Base-by-base conservation (phyloP, 2,888 invertebrate species). In the Blastobasis adustella region DNA sequence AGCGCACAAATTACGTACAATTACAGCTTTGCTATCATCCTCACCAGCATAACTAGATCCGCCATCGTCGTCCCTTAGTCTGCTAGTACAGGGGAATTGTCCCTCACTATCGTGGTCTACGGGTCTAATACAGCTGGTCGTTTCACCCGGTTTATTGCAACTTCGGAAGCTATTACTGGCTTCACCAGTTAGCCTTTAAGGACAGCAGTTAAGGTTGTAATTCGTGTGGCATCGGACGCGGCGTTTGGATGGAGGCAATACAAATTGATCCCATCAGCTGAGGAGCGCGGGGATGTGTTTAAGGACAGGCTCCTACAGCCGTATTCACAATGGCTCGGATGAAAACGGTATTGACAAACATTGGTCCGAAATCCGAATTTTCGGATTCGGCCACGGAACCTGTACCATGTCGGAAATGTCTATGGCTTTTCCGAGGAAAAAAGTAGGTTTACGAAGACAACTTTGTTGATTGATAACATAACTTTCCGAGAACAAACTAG, bases 261-360 rank as follows among this genome's bases (percentile, higher is more conserved):
- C 83, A 84, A 82, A 85, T 84, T 81, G 76, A 73, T 73, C 72
- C 70, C 75, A 76, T 76, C 76, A 72, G 62, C 59, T 61, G 55
- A 59, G 61, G 63, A 63, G 66, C 64, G 66, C 64, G 65, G 64
- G 63, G 67, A 60, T 60, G 48, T 43, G 46, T 46, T 53, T 46
- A 44, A 49, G 49, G 49, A 46, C 49, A 23, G 23, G 23, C 23
- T 23, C 23, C 23, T 23, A 23, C 23, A 23, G 23, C 23, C 23
- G 23, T 23, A 23, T 23, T 2, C 23, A 23, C 23, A 23, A 23
- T 23, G 23, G 23, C 23, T 23, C 23, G 23, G 23, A 23, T 23
- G 23, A 23, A 23, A 23, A 23, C 23, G 23, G 3, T 23, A 23
- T 23, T 23, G 2, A 23, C 23, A 23, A 23, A 3, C 3, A 23